Evolutionary conservation across 2,888 invertebrate genomes (phyloP), one percentile per base, ranked within the genome.

Genomic region (Epirrita christyi): DNA sequence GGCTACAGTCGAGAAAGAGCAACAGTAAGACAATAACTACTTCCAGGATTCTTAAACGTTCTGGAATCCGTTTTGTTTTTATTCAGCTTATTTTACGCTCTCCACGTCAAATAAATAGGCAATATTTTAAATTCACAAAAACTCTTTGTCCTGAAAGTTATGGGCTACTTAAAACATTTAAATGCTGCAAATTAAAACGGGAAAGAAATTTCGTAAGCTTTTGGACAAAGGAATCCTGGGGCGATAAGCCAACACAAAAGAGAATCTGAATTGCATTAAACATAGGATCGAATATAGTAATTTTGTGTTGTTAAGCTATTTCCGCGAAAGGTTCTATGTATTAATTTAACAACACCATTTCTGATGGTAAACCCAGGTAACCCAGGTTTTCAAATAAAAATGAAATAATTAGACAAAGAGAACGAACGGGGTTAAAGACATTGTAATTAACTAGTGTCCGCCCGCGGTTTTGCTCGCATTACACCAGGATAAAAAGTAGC

Each of bases 1-100:
- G 71, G n/a, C n/a, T 70, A 81, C 80, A 80, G 80, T 78, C 66
- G 73, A 72, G 76, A 76, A 73, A 78, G 75, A 73, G 66, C 70
- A 71, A 64, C 71, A 80, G 81, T 83, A 85, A 84, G 76, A 81
- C 51, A 32, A 49, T 55, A 55, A 54, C 44, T 48, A 75, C 77
- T 80, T 77, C 73, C 75, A 70, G 69, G 68, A 70, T 73, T 66
- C 61, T 68, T 64, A 63, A 61, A 64, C 48, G 29, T 43, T 40
- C n/a, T 53, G 27, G 43, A 59, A 59, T 57, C 46, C 29, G 11
- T 43, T 36, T 42, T 44, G 43, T 48, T 49, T 21, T 49, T 43
- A 28, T 29, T 40, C 32, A 41, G 40, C 32, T 27, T 10, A 37
- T 40, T 47, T 40, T n/a, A 34, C 34, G 51, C 36, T 50, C 29